Percentiles rank a stretch among this genome's conserved stretches.
These are phyloP conservation scores for Apoderus coryli DNA, from an alignment of 2,888 invertebrate species.

Conservation along the genomic window DNA sequence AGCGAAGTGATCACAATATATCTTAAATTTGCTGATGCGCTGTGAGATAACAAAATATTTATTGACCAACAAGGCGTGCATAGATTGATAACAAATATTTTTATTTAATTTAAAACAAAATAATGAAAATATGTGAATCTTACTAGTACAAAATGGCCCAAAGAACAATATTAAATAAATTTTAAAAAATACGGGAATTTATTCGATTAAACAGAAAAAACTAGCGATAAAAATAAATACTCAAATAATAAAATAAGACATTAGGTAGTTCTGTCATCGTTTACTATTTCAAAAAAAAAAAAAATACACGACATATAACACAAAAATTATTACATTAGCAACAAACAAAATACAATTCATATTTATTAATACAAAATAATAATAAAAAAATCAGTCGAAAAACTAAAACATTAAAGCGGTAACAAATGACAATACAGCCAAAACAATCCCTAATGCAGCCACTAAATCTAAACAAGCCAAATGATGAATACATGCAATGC, in stretches of 20 bases:
- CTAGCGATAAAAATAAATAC: too few species aligned
- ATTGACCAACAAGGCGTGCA: too few species aligned
- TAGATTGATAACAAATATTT: too few species aligned
- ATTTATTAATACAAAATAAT: conserved; percentile 1
- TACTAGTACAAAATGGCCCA: too few species aligned
- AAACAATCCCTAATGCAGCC: conserved; percentile 57
- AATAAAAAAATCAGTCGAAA: conserved; percentile 4
- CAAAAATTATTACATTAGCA: not conserved
- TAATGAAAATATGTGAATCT: too few species aligned
- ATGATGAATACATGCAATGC: conserved; percentile 54
- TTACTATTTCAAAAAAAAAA: not conserved
- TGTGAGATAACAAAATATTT: too few species aligned
- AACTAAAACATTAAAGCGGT: conserved; percentile 45
- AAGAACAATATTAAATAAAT: conserved; percentile 1
- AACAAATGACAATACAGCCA: conserved; percentile 59
- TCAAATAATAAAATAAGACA: conserved; percentile 1
- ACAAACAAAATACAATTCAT: not conserved
- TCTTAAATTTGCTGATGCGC: too few species aligned
- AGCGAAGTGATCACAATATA: too few species aligned
- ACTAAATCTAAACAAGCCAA: conserved; percentile 59
- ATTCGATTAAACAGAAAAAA: too few species aligned
- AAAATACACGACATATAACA: not conserved
- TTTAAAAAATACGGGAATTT: conserved; percentile 2
- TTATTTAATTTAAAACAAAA: too few species aligned
- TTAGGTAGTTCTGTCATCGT: not conserved